Percentiles rank a stretch among this genome's conserved stretches.
Conservation (phyloP, 2,888 invertebrate genomes). For the Calameuta filiformis region DNA sequence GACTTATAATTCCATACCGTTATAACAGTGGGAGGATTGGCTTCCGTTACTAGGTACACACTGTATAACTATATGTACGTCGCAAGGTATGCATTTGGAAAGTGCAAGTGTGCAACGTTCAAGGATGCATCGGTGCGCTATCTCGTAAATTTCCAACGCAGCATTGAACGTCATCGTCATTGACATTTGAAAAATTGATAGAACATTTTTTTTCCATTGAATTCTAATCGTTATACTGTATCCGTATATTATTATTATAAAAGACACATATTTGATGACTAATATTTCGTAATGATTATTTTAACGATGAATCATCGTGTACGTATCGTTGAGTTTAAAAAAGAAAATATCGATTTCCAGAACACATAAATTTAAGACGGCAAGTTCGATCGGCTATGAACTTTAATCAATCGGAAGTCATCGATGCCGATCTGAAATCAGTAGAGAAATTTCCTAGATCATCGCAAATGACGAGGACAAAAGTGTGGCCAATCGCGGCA, state of each 20-base stretch:
- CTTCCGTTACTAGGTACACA: background rate
- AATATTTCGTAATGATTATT: background rate
- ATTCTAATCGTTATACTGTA: background rate
- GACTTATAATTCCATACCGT: background rate
- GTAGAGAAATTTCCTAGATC: background rate
- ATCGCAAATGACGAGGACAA: background rate
- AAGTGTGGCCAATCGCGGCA: constrained; percentile 1
- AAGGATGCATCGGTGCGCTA: constrained; percentile 37
- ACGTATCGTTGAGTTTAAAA: background rate
- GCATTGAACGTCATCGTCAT: background rate
- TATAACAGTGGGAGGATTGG: background rate
- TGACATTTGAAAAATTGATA: background rate
- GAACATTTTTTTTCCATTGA: background rate
- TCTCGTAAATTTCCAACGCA: constrained; percentile 25
- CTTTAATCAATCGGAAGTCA: background rate
- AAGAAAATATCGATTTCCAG: background rate
- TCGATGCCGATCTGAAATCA: background rate
- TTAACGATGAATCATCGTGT: background rate
- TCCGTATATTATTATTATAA: background rate
- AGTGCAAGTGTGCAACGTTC: constrained; percentile 39
- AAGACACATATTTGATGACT: background rate
- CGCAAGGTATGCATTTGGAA: constrained; percentile 37
- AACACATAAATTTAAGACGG: background rate
- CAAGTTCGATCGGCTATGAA: background rate
- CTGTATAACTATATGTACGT: background rate